Base-by-base conservation (phyloP, 2,113 vertebrate species). In the Corythornis madagascariensis region DNA sequence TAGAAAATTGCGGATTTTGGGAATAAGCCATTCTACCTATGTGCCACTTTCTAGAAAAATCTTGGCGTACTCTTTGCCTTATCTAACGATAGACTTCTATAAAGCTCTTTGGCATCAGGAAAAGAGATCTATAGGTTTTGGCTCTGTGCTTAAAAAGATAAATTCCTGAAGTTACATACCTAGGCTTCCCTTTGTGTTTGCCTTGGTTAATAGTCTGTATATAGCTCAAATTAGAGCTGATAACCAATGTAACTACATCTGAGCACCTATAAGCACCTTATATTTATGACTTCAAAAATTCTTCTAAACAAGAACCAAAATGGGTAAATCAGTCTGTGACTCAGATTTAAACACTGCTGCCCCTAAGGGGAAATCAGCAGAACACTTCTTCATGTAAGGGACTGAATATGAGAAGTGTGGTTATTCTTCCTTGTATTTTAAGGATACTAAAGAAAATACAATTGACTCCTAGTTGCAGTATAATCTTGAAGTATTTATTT, bases 401-500 rank as follows among this genome's bases (percentile, higher is more conserved):
- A 55, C 40, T 69, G 83, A 90, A 81, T 16, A 20, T 4, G 12
- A 76, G 18, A 11, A 79, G 5, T 61, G 38, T 74, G 35, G 4
- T 69, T 75, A 38, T 82, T 78, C 11, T 10, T 60, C 13, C 25
- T 66, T 69, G 55, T 4, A 33, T 78, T 75, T 84, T 88, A 61
- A 83, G 22, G 28, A 24, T 33, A 50, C 65, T 33, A 81, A 76
- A 43, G 35, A 64, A 69, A 94, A 61, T 52, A 60, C 71, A 42
- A 11, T 2, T 53, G 43, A 69, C 24, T 87, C 25, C 13, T 67
- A 63, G 59, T 6, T 73, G 56, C 88, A 92, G 78, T 52, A 29
- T 63, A 72, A 78, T 86, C 83, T 88, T 72, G 42, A 88, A 88
- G 19, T 61, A 76, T 90, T 92, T 90, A 21, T 92, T 96, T 94